Conservation (phyloP, 1,140 invertebrate genomes). For the Melanaphis sacchari region DNA sequence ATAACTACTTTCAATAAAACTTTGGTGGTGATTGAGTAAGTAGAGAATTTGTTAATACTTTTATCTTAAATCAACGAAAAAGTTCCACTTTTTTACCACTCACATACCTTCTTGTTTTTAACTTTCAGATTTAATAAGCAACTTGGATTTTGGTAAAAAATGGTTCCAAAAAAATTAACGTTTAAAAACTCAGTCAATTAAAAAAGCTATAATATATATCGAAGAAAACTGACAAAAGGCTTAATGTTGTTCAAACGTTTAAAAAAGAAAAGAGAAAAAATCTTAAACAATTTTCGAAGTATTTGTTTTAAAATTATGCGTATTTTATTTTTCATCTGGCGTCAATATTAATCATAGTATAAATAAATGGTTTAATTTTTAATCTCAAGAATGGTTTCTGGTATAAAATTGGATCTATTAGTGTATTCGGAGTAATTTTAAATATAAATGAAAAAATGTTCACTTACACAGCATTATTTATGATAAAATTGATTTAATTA, state of each 20-base stretch:
- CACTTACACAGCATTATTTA: not conserved
- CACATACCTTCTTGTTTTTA: not conserved
- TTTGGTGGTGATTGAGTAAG: not conserved
- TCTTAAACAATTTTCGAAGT: not conserved
- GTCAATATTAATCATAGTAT: not conserved
- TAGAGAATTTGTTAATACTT: constrained; percentile 23
- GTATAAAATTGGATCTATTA: not conserved
- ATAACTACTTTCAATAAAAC: not conserved
- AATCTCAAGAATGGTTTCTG: not conserved
- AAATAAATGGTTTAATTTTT: not conserved
- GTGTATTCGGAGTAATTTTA: not conserved
- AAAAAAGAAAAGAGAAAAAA: not conserved
- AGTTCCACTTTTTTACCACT: not conserved
- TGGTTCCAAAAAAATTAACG: not conserved
- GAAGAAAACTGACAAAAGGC: not conserved
- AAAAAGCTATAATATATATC: not conserved
- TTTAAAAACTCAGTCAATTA: not conserved
- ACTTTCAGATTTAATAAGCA: not conserved
- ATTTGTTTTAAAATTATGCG: not conserved
- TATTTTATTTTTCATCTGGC: not conserved
- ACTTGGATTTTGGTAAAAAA: not conserved
- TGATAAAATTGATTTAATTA: not conserved
- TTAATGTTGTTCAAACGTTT: not conserved
- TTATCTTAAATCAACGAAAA: constrained; percentile 25
- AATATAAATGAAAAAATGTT: not conserved